A percentile compares a stretch with the other conserved stretches of the same genome.
These are phyloP conservation scores for Mungos mungo DNA, from an alignment of 2,113 vertebrate genomes.

Conservation along the genomic window DNA sequence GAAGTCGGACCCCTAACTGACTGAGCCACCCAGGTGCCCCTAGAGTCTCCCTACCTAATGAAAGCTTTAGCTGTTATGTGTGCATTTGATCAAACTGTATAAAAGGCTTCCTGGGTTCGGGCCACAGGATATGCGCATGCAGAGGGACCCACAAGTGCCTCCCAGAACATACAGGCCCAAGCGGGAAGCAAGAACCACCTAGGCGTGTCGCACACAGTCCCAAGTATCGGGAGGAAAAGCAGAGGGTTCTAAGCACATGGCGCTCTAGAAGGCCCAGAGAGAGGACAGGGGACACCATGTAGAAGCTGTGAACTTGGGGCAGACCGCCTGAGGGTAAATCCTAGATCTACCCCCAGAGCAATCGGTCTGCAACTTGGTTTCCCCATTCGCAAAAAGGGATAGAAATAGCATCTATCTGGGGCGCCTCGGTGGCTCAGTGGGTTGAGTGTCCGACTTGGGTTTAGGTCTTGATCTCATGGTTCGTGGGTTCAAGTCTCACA, in stretches of 20 bases:
- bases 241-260: too few species aligned
- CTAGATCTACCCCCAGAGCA: not conserved
- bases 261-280: not conserved
- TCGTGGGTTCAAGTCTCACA: too few species aligned
- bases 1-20: too few species aligned
- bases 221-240: not conserved
- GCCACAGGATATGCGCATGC: not conserved
- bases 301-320: not conserved
- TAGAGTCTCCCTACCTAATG: not conserved
- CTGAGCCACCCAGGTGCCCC: too few species aligned
- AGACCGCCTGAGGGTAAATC: not conserved
- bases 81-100: not conserved
- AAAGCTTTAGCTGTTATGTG: not conserved
- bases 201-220: not conserved
- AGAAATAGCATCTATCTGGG: rapidly evolving
- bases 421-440: too few species aligned
- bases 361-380: not conserved
- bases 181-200: not conserved
- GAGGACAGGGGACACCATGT: not conserved
- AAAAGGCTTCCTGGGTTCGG: not conserved
- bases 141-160: not conserved
- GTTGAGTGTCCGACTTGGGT: too few species aligned
- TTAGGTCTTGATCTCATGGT: too few species aligned
- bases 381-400: not conserved
- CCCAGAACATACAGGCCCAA: not conserved